Conservation (phyloP, 2,113 vertebrate genomes). For the Haemorhous mexicanus region DNA sequence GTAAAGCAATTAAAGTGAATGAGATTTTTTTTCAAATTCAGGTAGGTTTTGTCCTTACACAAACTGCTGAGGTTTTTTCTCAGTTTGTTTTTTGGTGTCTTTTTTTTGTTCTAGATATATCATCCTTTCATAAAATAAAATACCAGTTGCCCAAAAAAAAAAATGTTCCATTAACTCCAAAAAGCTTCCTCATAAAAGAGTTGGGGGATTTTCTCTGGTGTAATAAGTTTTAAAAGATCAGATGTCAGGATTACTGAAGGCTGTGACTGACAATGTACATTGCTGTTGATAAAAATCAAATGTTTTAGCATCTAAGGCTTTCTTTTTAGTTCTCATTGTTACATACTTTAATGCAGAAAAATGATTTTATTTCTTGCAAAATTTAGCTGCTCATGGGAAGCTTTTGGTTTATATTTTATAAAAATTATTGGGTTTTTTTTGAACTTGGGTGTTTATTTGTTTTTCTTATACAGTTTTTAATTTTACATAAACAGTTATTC, state of each 20-base stretch:
- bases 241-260: not conserved
- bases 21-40: not conserved
- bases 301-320: not conserved
- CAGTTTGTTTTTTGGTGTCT: not conserved
- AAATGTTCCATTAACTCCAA: not conserved
- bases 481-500: slow-evolving; percentile 43
- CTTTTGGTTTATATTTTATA: not conserved
- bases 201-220: not conserved
- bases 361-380: not conserved
- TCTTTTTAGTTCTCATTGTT: not conserved
- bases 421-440: not conserved
- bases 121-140: not conserved
- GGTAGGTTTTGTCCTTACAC: not conserved
- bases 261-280: not conserved
- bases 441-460: not conserved
- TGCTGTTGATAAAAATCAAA: not conserved
- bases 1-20: not conserved
- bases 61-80: not conserved
- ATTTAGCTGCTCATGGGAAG: not conserved
- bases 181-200: not conserved
- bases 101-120: not conserved
- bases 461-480: not conserved
- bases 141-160: not conserved
- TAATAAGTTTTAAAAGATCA: not conserved
- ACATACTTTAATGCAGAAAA: not conserved